Evolutionary conservation across 2,888 invertebrate species (phyloP).

Genomic region (Acrobasis suavella): DNA sequence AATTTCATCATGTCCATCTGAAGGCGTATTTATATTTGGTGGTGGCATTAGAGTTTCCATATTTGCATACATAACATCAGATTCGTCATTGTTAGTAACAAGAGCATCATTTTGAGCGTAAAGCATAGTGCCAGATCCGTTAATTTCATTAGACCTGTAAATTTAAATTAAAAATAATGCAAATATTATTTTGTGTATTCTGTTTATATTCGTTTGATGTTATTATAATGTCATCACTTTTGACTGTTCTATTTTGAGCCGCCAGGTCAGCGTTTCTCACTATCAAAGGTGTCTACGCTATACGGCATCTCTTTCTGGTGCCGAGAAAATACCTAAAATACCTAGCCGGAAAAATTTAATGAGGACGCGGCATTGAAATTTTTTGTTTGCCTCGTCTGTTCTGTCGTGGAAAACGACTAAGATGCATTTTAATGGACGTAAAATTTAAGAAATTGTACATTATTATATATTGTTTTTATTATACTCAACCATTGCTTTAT

Average conservation of each 20-base stretch:
- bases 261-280: conserved; percentile 46
- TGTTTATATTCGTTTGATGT: conserved; percentile 1
- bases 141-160: conserved; percentile 31
- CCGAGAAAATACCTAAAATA: conserved; percentile 52
- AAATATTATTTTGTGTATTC: neutral
- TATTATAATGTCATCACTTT: conserved; percentile 3
- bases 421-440: neutral
- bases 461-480: too few relatives aligned
- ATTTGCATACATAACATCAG: conserved; percentile 36
- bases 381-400: conserved; percentile 61
- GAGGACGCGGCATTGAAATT: conserved; percentile 73
- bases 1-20: neutral
- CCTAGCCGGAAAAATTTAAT: conserved; percentile 82
- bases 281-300: conserved; percentile 47
- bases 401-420: conserved; percentile 36
- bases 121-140: conserved; percentile 24
- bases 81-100: conserved; percentile 36
- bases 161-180: conserved; percentile 21
- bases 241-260: conserved; percentile 40
- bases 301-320: conserved; percentile 50
- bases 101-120: conserved; percentile 42
- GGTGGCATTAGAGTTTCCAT: conserved; percentile 36
- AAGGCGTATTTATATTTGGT: conserved; percentile 29
- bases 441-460: neutral
- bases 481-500: too few relatives aligned